Conservation (phyloP, 2,113 vertebrate genomes). For the Brevimyrus niger region DNA sequence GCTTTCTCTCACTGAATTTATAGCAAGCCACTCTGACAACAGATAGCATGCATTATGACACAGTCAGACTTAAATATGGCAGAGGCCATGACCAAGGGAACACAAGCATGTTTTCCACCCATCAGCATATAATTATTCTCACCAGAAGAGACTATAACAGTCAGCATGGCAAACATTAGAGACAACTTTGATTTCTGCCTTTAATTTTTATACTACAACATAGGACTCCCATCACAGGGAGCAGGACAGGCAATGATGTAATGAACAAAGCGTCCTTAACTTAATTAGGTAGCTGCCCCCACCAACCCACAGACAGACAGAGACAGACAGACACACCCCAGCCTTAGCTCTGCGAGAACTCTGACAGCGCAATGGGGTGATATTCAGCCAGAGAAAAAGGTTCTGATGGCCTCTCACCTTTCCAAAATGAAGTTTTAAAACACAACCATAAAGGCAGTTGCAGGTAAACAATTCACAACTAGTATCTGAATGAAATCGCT, state of each 20-base stretch:
- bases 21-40: neutral
- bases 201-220: slow-evolving; percentile 23
- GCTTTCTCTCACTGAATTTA: neutral
- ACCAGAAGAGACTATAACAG: slow-evolving; percentile 9
- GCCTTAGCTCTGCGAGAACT: slow-evolving; percentile 33
- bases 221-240: slow-evolving; percentile 19
- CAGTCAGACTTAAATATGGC: neutral
- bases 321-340: neutral
- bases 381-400: slow-evolving; percentile 36
- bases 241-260: slow-evolving; percentile 18
- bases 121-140: neutral
- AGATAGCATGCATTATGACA: neutral
- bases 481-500: neutral
- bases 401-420: slow-evolving; percentile 1
- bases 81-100: neutral
- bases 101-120: neutral
- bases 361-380: slow-evolving; percentile 37
- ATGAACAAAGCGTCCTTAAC: slow-evolving; percentile 37
- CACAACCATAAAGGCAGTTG: slow-evolving; percentile 11
- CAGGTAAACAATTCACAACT: neutral
- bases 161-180: neutral
- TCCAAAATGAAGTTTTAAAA: slow-evolving; percentile 25
- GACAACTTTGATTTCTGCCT: slow-evolving; percentile 17
- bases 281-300: slow-evolving; percentile 34
- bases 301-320: neutral